Evolutionary conservation across 2,888 invertebrate species (phyloP), one percentile per base, ranked within the genome.

Genomic region (Dione juno): DNA sequence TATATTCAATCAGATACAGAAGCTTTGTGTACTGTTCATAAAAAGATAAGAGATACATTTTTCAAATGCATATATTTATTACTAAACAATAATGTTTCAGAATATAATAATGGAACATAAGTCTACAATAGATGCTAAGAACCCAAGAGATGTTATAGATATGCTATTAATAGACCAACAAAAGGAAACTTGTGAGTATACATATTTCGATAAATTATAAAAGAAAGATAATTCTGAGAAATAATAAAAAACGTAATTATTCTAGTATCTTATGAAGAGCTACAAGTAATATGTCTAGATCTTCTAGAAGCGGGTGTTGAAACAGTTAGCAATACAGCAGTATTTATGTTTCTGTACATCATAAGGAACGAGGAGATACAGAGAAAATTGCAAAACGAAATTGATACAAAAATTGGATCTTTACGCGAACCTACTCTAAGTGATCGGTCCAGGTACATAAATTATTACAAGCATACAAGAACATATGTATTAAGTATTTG

Each of bases 241-340:
- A n/a, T 16, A 16, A n/a, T 11, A 28, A 28, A n/a, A 9, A 0
- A 28, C 11, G 9, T 45, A 8, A 16, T 61, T 8, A 21, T 41
- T 59, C 43, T 54, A 90, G 90, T 88, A 76, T 82, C 88, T 73
- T 85, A 86, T 48, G 87, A 91, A 77, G 89, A 90, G 52, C 83
- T 93, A 6, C 87, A 89, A 81, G 89, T 92, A 0, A 86, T 95
- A 1, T 95, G 95, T 77, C 81, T 95, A 78, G 96, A 96, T 78
- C 85, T 96, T 69, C 94, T 96, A 37, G 94, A 96, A 87, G 96
- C 95, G 8, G 96, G 96, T 1, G 94, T 95, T 64, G 96, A 96
- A 84, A 96, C 96, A 0, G 96, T 95, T 0, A 94, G 94, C 74
- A 95, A 95, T 79, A 95, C 95, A 0, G 86, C 95, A 11, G 93